Evolutionary conservation across 1,140 invertebrate species (phyloP).

Genomic region (Theocolax elegans): DNA sequence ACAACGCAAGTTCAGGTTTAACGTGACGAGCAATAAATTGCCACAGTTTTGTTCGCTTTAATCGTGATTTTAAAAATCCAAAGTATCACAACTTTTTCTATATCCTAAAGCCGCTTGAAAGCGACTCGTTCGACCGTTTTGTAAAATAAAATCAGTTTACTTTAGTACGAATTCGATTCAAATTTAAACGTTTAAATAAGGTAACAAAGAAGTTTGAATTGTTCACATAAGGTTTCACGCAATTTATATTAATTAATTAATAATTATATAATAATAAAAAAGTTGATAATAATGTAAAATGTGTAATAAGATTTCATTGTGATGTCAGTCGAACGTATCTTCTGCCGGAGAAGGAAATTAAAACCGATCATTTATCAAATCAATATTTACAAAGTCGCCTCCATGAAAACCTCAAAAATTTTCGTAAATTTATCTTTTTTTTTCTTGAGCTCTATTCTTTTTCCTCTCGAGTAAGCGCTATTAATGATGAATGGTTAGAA

Average conservation of each 20-base stretch:
- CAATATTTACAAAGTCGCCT: conserved; percentile 33
- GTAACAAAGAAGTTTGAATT: conserved; percentile 31
- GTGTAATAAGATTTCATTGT: background rate
- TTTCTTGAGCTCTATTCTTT: too few species aligned
- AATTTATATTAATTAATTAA: conserved; percentile 15
- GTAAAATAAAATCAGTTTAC: conserved; percentile 20
- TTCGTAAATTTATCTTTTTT: too few species aligned
- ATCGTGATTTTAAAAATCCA: conserved; percentile 36
- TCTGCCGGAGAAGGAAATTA: conserved; percentile 41
- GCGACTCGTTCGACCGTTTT: conserved; percentile 10
- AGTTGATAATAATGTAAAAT: background rate
- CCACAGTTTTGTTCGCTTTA: conserved; percentile 35
- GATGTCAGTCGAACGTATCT: conserved; percentile 27
- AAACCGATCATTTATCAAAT: conserved; percentile 45
- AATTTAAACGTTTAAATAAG: background rate
- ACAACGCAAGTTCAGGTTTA: conserved; percentile 20
- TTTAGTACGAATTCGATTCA: conserved; percentile 18
- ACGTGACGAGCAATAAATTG: conserved; percentile 27
- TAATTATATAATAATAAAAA: background rate
- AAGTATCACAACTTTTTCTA: conserved; percentile 40
- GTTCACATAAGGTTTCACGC: conserved; percentile 17
- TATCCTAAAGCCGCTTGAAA: conserved; percentile 8
- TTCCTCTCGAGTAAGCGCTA: conserved; percentile 14
- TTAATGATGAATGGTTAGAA: conserved; percentile 27
- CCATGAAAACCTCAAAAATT: background rate